Base-by-base conservation (phyloP, 1,140 invertebrate genomes). In the Lordiphosa mommai region DNA sequence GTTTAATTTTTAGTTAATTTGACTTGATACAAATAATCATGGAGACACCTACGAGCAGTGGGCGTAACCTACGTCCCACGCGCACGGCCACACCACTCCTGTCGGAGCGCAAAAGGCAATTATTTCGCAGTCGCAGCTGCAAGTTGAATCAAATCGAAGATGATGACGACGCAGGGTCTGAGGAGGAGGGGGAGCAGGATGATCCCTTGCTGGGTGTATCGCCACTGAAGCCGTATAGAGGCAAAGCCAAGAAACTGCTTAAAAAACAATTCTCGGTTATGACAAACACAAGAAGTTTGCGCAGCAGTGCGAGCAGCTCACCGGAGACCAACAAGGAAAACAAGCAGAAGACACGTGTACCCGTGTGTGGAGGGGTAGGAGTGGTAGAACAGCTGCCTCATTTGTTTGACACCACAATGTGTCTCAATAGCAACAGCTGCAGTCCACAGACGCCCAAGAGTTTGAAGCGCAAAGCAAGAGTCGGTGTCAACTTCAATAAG, bases 261-360 rank as follows among this genome's bases (percentile, higher is more conserved):
- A 51, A 36, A 6, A 61, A 36, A 10, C 43, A 44, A 8, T 47
- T 53, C 5, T 29, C 27, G 1, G 27, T 20, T 4, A 27, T 5
- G 46, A 12, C 53, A 12, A 9, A 40, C 13, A 16, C 13, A 12
- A 8, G 36, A 2, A 32, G 37, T 44, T 29, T 44, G 29, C 50
- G 58, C 17, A 40, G 55, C 10, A 69, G 52, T n/a, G 30, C 49
- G 1, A 73, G 58, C 40, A 85, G 69, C 14, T 73, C 67, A 10
- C 79, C 79, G 9, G 79, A 79, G 32, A 85, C 68, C 9, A 77
- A 85, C 59, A 79, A 85, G 61, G 79, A 85, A 33, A 85, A 84
- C 17, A 82, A 80, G 7, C 71, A 82, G 10, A 70, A 47, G 43
- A 40, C 44, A 61, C 50, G 58, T 44, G 34, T 12, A 43, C 20